phyloP scores from a whole-genome alignment of 37 sponge, comb jelly and placozoan genomes.

The Aplysina aerophoba region DNA sequence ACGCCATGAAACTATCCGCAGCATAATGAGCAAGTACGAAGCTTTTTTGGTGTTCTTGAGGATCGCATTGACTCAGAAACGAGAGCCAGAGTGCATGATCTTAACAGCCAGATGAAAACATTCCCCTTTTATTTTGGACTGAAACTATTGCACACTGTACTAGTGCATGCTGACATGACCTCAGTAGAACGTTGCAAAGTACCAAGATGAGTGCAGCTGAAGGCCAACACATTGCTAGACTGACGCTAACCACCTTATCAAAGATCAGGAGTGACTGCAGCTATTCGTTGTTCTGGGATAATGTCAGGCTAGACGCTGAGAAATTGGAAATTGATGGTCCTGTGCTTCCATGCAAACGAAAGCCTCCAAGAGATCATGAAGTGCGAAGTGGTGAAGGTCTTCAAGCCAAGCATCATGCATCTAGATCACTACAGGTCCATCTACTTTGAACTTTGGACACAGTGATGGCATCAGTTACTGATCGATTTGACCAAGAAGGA shows the following conservation, averaged over 20 bases:
- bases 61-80: too few relatives aligned
- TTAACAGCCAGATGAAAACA: too few relatives aligned
- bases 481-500: conserved; percentile 32
- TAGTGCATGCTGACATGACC: conserved; percentile 16
- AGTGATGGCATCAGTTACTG: conserved; percentile 11
- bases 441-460: conserved; percentile 25
- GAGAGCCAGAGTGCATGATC: too few relatives aligned
- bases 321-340: conserved; percentile 8
- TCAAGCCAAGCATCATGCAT: neutral
- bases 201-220: conserved; percentile 18
- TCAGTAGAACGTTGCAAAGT: conserved; percentile 7
- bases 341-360: neutral
- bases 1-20: too few relatives aligned
- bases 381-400: conserved; percentile 13
- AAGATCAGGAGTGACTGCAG: conserved; percentile 1
- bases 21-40: too few relatives aligned
- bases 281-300: conserved; percentile 2
- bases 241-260: conserved; percentile 8
- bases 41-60: too few relatives aligned
- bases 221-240: conserved; percentile 11
- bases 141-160: conserved; percentile 2
- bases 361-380: conserved; percentile 22
- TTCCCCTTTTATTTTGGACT: too few relatives aligned
- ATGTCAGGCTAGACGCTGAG: neutral
- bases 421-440: conserved; percentile 9